Percentiles rank a stretch among this genome's conserved stretches.
Evolutionary conservation across 1,140 invertebrate genomes (phyloP).

Genomic region (Calycopis cecrops): DNA sequence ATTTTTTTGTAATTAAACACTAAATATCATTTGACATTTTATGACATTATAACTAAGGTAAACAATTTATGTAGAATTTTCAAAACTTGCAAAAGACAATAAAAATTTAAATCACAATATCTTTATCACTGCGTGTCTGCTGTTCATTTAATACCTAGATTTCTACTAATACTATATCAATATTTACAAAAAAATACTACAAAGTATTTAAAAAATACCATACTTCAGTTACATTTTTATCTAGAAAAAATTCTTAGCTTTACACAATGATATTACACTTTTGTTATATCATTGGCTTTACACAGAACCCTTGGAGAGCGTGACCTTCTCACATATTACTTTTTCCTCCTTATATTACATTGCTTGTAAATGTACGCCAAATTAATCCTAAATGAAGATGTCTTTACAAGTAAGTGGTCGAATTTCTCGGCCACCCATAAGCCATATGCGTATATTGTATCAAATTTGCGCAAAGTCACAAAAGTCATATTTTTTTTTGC

Average conservation of each 20-base stretch:
- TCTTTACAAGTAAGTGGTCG: not conserved
- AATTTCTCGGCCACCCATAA: conserved; percentile 2
- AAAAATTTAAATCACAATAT: too few relatives aligned
- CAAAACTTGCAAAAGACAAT: too few relatives aligned
- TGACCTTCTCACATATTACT: not conserved
- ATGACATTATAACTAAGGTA: too few relatives aligned
- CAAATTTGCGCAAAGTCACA: not conserved
- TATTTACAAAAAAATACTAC: too few relatives aligned
- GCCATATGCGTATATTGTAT: not conserved
- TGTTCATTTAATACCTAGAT: too few relatives aligned
- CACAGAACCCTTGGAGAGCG: not conserved
- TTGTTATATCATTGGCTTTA: not conserved
- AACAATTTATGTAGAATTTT: too few relatives aligned
- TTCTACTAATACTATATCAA: too few relatives aligned
- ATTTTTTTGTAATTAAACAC: too few relatives aligned
- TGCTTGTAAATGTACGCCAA: conserved; percentile 4
- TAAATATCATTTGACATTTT: too few relatives aligned
- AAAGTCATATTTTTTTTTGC: not conserved
- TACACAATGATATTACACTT: not conserved
- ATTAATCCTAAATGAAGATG: not conserved
- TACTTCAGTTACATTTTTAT: not conserved
- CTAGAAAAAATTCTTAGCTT: not conserved
- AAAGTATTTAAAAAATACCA: too few relatives aligned
- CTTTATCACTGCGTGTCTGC: too few relatives aligned
- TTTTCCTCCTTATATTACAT: conserved; percentile 14